phyloP scores from a whole-genome alignment of 2,797 vertebrate genomes.

The Falco columbarius region DNA sequence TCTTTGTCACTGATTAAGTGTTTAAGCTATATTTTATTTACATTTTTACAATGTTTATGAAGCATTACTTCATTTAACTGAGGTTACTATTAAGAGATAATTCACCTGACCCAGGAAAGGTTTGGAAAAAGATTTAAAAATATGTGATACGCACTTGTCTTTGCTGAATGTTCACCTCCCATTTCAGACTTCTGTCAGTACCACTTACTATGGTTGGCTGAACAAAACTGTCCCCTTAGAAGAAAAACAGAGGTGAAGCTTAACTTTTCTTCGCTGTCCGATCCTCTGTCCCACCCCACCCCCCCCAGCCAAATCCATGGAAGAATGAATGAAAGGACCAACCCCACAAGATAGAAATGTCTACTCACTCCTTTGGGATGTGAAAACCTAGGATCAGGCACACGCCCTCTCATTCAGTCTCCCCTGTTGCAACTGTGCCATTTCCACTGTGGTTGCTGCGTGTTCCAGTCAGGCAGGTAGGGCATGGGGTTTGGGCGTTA shows the following conservation, averaged over 20 bases:
- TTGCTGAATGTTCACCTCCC: background rate
- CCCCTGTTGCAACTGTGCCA: background rate
- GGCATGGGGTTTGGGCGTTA: no score
- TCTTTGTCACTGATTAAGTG: background rate
- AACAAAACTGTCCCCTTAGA: background rate
- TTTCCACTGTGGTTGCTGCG: background rate
- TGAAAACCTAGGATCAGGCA: background rate
- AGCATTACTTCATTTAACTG: background rate
- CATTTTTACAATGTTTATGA: background rate
- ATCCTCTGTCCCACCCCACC: no score
- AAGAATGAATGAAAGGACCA: background rate
- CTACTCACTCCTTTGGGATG: background rate
- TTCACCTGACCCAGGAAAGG: background rate
- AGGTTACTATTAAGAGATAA: background rate
- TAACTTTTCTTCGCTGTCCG: background rate
- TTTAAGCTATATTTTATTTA: background rate
- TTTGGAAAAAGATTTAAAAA: background rate
- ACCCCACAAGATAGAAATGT: background rate
- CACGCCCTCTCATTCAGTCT: background rate
- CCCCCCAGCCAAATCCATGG: background rate
- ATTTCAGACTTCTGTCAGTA: background rate
- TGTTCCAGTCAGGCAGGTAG: background rate
- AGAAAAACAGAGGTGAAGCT: background rate
- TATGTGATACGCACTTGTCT: fast-evolving
- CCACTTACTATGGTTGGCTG: background rate